These are phyloP conservation scores for Campylomormyrus numenius DNA, from an alignment of 2,113 vertebrate species.

Conservation along the genomic window DNA sequence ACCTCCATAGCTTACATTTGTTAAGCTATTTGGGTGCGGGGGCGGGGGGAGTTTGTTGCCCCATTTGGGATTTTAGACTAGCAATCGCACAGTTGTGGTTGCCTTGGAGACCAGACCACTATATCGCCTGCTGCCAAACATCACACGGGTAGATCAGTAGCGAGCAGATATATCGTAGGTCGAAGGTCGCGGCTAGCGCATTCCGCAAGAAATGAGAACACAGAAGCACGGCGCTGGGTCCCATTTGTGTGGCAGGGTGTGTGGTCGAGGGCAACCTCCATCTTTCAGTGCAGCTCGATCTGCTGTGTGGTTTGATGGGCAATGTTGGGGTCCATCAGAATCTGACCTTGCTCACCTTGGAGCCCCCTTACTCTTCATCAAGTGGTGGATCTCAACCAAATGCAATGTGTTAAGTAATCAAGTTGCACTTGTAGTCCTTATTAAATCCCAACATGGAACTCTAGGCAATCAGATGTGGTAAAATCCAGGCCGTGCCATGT, in stretches of 20 bases:
- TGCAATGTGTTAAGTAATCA: neutral
- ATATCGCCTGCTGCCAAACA: neutral
- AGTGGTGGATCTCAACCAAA: neutral
- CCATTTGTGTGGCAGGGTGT: slow-evolving; percentile 37
- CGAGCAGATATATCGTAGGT: slow-evolving; percentile 34
- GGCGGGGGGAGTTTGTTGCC: neutral
- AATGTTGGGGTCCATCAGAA: neutral
- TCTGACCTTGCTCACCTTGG: neutral
- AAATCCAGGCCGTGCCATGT: slow-evolving; percentile 43
- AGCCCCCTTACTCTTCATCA: neutral
- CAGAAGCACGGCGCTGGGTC: slow-evolving; percentile 24
- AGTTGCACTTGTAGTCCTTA: neutral
- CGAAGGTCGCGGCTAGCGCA: slow-evolving; percentile 31
- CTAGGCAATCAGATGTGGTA: neutral
- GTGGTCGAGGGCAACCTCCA: neutral
- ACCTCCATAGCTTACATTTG: neutral
- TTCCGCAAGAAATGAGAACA: slow-evolving; percentile 42
- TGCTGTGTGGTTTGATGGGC: neutral
- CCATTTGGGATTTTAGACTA: neutral
- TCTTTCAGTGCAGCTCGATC: neutral
- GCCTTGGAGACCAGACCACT: neutral
- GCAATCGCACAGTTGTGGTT: neutral
- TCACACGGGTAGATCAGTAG: slow-evolving; percentile 43
- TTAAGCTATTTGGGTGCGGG: neutral
- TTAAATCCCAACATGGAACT: neutral